Evolutionary conservation across 2,888 invertebrate species (phyloP), one percentile per base, ranked within the genome.

Genomic region (Sisyra nigra): DNA sequence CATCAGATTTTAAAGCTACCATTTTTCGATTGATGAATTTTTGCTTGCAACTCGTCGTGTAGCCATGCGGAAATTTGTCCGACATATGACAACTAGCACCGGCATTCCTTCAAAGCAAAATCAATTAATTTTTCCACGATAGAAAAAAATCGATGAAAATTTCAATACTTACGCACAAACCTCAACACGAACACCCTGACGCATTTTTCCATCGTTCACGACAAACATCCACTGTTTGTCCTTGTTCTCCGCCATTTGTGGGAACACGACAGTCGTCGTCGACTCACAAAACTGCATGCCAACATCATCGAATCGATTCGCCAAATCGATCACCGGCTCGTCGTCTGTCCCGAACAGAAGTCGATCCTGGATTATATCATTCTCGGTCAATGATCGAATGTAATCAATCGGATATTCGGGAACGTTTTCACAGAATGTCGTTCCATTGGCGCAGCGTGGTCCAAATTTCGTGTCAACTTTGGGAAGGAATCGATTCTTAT

Each of bases 101-200:
- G 10, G 62, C 57, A 2, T 54, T 49, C 36, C 72, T 73, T n/a
- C n/a, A n/a, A n/a, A n/a, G n/a, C n/a, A n/a, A n/a, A n/a, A n/a
- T n/a, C n/a, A n/a, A n/a, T n/a, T n/a, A n/a, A n/a, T n/a, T n/a
- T n/a, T n/a, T n/a, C n/a, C n/a, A 49, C 13, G 54, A 57, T 30
- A 10, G 31, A 10, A 10, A 30, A 30, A 34, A 10, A 42, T 33
- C 43, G 32, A 17, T 29, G 32, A 14, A 10, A 24, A 15, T 9
- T 42, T 42, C 10, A 24, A 33, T 42, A 72, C 76, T 72, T 61
- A 83, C 83, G 58, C 48, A 66, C 88, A 88, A 47, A 71, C 68
- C 60, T 87, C 85, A 1, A 82, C 71, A 36, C 75, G 68, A 36
- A 85, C 72, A 13, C 78, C 80, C 59, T 88, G 88, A 10, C 73